Conservation (phyloP, 2,113 vertebrate species). For the Aspidoscelis tigris region DNA sequence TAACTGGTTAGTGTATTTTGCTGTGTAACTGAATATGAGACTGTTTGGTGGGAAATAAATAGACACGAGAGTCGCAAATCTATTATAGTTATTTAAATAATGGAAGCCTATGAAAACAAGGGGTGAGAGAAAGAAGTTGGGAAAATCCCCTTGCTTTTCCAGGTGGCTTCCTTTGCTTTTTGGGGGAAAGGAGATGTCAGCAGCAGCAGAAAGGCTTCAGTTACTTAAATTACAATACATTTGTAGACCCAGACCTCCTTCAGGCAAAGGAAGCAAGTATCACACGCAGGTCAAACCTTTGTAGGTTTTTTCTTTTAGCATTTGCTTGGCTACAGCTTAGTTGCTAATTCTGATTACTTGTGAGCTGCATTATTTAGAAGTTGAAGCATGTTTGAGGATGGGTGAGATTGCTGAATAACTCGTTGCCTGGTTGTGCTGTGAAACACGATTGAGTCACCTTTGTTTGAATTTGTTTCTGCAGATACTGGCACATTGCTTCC, state of each 20-base stretch:
- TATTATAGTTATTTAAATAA: too few relatives aligned
- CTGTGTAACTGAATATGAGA: too few relatives aligned
- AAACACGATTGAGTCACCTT: background rate
- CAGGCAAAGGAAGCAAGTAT: background rate
- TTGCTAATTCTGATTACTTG: slow-evolving; percentile 3
- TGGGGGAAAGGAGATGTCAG: too few relatives aligned
- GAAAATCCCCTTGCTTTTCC: too few relatives aligned
- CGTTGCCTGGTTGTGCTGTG: background rate
- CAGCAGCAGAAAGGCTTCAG: background rate
- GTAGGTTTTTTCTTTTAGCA: background rate
- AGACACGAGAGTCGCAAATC: too few relatives aligned
- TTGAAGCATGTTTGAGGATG: background rate
- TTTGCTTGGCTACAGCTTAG: background rate
- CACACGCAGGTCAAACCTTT: background rate
- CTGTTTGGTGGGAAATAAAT: too few relatives aligned
- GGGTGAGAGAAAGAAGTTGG: too few relatives aligned
- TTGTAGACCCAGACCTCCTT: background rate
- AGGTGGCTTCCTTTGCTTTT: too few relatives aligned
- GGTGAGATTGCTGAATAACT: too few relatives aligned
- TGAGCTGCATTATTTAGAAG: background rate
- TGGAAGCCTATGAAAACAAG: too few relatives aligned
- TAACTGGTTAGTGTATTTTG: too few relatives aligned
- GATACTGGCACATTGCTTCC: background rate
- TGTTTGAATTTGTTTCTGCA: slow-evolving; percentile 42
- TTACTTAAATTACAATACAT: too few relatives aligned